phyloP scores from a whole-genome alignment of 2,113 vertebrate species.

The Acrocephalus kingi region DNA sequence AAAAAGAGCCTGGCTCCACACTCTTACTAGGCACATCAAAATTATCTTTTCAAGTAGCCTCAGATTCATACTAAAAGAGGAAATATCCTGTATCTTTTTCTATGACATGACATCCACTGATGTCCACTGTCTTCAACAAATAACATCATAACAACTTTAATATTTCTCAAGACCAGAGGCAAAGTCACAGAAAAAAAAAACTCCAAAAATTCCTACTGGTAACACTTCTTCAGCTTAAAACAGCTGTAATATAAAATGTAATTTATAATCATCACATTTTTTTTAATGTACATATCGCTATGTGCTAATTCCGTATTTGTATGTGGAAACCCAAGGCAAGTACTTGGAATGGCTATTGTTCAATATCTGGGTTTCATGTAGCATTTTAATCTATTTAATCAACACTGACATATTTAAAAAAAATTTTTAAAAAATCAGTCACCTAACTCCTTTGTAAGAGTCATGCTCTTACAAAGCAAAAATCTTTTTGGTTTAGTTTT shows the following conservation, averaged over 20 bases:
- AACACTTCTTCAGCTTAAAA: neutral
- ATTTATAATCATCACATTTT: neutral
- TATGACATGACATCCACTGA: neutral
- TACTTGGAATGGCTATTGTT: neutral
- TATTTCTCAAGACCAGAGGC: neutral
- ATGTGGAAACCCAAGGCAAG: neutral
- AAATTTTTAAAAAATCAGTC: neutral
- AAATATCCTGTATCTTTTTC: neutral
- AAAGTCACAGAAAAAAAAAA: neutral
- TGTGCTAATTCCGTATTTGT: neutral
- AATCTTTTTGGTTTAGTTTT: neutral
- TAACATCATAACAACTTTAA: neutral
- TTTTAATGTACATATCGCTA: accelerated
- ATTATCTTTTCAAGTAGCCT: neutral
- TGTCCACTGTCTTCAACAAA: neutral
- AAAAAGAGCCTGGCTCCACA: neutral
- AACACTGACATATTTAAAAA: neutral
- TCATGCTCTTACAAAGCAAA: neutral
- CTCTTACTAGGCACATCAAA: neutral
- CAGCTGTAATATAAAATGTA: neutral
- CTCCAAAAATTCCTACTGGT: neutral
- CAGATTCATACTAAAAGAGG: neutral
- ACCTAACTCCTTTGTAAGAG: neutral
- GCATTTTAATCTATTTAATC: neutral
- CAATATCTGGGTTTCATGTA: neutral